Conservation (phyloP, 2,888 invertebrate species). For the Isoperla grammatica region DNA sequence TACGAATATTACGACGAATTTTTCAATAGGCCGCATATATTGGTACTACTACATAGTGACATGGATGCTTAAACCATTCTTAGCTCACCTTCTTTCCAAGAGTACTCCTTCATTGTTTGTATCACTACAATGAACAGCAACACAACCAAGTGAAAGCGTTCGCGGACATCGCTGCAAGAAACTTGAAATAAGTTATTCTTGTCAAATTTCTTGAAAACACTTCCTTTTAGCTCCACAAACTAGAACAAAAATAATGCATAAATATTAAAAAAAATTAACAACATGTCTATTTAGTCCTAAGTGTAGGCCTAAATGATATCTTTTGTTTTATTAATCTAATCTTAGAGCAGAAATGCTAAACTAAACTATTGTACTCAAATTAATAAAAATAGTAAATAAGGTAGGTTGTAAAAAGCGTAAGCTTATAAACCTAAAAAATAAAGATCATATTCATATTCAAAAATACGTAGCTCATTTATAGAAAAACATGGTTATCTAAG, state of each 20-base stretch:
- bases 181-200: conserved; percentile 97
- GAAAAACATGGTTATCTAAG: no score
- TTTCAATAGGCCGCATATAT: no score
- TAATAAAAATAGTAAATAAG: no score
- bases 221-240: conserved; percentile 99
- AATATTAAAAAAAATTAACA: conserved; percentile 9
- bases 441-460: no score
- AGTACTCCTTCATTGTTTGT: conserved; percentile 97
- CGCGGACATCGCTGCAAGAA: conserved; percentile 95
- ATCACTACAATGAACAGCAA: conserved; percentile 89
- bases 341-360: no score
- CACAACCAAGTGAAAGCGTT: conserved; percentile 89
- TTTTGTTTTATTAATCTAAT: background rate
- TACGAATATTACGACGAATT: no score
- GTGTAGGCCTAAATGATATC: conserved; percentile 5
- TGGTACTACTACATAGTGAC: no score
- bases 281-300: background rate
- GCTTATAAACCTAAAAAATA: no score
- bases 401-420: no score
- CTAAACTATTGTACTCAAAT: no score
- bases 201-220: conserved; percentile 99
- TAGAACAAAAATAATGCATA: conserved; percentile 44
- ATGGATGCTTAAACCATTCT: no score
- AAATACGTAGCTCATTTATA: no score
- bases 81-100: conserved; percentile 69